Conservation (phyloP, 2,797 vertebrate genomes). For the Alauda arvensis region DNA sequence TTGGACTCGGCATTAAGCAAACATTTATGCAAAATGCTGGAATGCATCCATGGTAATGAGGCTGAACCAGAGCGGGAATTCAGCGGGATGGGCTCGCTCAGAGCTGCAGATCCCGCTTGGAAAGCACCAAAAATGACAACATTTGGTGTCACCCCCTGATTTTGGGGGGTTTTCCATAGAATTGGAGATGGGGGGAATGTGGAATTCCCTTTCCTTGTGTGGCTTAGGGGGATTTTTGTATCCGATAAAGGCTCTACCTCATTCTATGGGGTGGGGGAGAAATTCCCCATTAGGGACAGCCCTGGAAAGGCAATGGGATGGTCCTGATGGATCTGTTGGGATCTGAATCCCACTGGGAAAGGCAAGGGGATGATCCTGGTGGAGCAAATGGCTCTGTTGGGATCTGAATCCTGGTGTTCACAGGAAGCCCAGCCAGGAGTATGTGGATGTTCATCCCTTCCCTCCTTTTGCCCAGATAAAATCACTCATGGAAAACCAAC, state of each 20-base stretch:
- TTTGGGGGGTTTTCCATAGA: fast-evolving
- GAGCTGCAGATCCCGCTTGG: not conserved
- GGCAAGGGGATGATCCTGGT: not conserved
- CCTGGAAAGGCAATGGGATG: not conserved
- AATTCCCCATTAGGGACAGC: not conserved
- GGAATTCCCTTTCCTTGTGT: not conserved
- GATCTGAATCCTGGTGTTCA: fast-evolving
- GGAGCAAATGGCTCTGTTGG: fast-evolving
- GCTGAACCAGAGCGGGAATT: not conserved
- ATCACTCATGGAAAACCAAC: not conserved
- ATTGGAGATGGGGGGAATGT: not conserved
- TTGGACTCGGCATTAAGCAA: slow-evolving; percentile 7
- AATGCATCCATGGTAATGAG: not conserved
- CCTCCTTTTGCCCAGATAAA: not conserved
- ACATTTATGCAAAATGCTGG: slow-evolving; percentile 5
- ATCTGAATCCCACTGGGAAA: fast-evolving
- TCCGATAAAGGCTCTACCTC: not conserved
- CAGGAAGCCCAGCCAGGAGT: fast-evolving
- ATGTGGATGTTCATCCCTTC: not conserved
- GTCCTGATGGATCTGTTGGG: fast-evolving
- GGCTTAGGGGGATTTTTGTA: not conserved
- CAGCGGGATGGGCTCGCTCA: not conserved
- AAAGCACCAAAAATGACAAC: fast-evolving
- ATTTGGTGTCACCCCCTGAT: not conserved
- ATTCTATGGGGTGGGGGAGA: not conserved